Percentiles rank a stretch among this genome's conserved stretches.
Conservation (phyloP, 2,888 invertebrate species). For the Stenotaenia linearis region DNA sequence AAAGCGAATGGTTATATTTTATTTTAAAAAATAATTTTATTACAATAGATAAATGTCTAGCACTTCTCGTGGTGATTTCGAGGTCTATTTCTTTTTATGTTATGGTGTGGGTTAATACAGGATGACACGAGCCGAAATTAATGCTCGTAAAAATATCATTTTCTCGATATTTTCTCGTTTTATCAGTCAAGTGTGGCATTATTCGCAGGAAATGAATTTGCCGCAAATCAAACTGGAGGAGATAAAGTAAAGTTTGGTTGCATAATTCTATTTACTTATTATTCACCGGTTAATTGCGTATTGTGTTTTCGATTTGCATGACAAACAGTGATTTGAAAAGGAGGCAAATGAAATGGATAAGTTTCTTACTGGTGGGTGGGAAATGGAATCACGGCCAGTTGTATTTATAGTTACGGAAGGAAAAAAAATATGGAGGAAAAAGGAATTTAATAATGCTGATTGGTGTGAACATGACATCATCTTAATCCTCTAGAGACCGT, state of each 20-base stretch:
- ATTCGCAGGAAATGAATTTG: too few species aligned
- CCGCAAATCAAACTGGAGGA: too few species aligned
- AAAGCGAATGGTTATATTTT: too few species aligned
- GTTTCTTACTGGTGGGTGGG: neutral
- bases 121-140: neutral
- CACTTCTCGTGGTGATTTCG: neutral
- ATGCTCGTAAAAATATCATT: neutral
- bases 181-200: neutral
- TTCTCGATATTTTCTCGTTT: neutral
- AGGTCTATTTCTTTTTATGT: neutral
- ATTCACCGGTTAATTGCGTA: too few species aligned
- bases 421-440: neutral
- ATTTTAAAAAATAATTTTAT: too few species aligned
- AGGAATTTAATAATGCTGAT: conserved; percentile 24
- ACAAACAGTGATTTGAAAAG: neutral
- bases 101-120: neutral
- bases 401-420: neutral
- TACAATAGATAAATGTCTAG: too few species aligned
- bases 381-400: neutral
- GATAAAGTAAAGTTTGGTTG: neutral
- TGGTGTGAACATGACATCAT: neutral
- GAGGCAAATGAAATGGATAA: neutral
- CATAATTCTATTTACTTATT: too few species aligned
- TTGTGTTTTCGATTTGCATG: neutral
- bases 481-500: conserved; percentile 11